These are phyloP conservation scores for Clarias batrachus DNA, from an alignment of 2,113 vertebrate genomes.

Conservation along the genomic window DNA sequence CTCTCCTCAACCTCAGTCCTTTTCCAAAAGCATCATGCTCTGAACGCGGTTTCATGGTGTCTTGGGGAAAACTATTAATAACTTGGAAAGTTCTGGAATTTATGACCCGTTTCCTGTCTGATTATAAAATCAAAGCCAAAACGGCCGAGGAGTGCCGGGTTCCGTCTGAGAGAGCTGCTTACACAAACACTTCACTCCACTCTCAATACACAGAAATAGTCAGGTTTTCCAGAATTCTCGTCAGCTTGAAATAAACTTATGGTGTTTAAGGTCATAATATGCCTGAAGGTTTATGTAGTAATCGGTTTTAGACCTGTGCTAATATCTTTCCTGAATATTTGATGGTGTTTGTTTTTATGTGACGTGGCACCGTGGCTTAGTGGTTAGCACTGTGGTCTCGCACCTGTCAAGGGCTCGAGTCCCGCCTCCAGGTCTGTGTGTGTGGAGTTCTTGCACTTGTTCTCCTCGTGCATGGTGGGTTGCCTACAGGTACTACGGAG, in stretches of 20 bases:
- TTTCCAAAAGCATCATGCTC: conserved; percentile 45
- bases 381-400: too few relatives aligned
- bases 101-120: conserved; percentile 49
- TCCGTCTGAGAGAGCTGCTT: conserved; percentile 32
- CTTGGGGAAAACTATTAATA: conserved; percentile 53
- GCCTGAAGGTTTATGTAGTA: not conserved
- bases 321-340: not conserved
- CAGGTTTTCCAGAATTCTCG: not conserved
- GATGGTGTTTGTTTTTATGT: not conserved
- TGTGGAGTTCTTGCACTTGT: too few relatives aligned
- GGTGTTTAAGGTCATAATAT: not conserved
- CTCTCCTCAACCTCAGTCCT: not conserved
- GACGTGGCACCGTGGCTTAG: too few relatives aligned
- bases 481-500: too few relatives aligned
- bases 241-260: not conserved
- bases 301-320: not conserved
- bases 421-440: too few relatives aligned
- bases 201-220: not conserved
- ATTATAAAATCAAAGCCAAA: conserved; percentile 50
- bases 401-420: too few relatives aligned
- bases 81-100: conserved; percentile 54
- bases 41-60: conserved; percentile 38
- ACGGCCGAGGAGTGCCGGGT: conserved; percentile 20
- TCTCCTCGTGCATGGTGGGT: too few relatives aligned
- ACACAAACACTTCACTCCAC: conserved; percentile 33